Percentiles rank a stretch among this genome's conserved stretches.
Conservation (phyloP, 2,888 invertebrate genomes). For the Heliconius hortense region DNA sequence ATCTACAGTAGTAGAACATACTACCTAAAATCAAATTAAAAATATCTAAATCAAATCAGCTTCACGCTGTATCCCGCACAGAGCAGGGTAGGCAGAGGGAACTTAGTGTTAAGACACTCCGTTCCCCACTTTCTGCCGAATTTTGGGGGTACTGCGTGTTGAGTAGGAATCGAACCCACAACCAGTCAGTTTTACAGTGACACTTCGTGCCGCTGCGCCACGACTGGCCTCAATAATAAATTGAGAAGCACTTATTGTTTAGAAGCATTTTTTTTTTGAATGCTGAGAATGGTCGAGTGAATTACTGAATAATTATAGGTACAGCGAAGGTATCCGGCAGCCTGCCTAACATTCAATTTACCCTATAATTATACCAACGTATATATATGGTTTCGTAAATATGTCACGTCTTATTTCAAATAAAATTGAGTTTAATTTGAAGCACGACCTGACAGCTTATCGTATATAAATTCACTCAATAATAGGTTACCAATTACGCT, state of each 20-base stretch:
- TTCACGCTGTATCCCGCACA: too few species aligned
- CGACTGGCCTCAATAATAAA: too few species aligned
- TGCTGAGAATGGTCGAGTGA: conserved; percentile 25
- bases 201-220: too few species aligned
- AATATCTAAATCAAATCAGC: too few species aligned
- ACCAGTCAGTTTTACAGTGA: too few species aligned
- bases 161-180: too few species aligned
- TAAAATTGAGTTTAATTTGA: conserved; percentile 67
- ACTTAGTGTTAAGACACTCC: too few species aligned
- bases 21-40: too few species aligned
- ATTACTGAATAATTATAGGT: conserved; percentile 35
- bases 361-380: conserved; percentile 40
- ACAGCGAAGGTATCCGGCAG: conserved; percentile 42
- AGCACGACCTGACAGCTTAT: conserved; percentile 70
- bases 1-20: neutral
- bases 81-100: too few species aligned
- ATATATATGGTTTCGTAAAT: conserved; percentile 59
- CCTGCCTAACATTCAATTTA: conserved; percentile 44
- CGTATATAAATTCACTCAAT: conserved; percentile 75
- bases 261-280: conserved; percentile 23
- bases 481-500: conserved; percentile 76
- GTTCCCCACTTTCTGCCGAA: too few species aligned
- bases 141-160: too few species aligned
- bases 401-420: conserved; percentile 60
- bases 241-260: conserved; percentile 2